phyloP scores from a whole-genome alignment of 2,797 vertebrate species.

The Anguilla marmorata region DNA sequence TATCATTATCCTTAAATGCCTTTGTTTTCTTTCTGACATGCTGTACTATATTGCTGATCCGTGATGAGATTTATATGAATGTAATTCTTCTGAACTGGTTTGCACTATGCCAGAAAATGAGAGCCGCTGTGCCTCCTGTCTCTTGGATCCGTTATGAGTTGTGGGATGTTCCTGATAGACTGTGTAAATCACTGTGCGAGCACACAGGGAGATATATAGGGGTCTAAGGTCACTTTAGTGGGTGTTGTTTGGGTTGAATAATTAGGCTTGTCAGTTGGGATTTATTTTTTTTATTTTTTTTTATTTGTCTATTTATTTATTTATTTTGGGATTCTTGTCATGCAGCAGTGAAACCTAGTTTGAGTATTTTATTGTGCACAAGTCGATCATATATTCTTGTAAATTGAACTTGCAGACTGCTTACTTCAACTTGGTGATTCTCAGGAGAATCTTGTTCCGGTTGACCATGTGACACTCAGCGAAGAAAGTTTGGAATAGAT shows the following conservation, averaged over 20 bases:
- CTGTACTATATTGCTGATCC: slow-evolving; percentile 1
- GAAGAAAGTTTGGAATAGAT: not conserved
- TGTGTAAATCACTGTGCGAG: slow-evolving; percentile 23
- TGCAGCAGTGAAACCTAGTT: not conserved
- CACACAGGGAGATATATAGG: slow-evolving; percentile 2
- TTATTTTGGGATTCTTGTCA: not conserved
- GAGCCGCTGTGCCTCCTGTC: not conserved
- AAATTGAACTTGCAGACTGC: too few species aligned
- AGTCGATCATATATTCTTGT: not conserved
- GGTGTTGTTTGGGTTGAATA: slow-evolving; percentile 32
- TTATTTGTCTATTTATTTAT: not conserved
- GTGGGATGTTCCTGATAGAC: slow-evolving; percentile 17
- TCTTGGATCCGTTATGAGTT: slow-evolving; percentile 14
- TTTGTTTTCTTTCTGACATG: slow-evolving; percentile 13
- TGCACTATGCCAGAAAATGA: not conserved
- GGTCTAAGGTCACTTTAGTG: slow-evolving; percentile 15
- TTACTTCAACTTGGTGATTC: not conserved
- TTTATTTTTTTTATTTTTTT: not conserved
- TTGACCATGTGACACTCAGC: not conserved
- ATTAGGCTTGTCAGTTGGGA: slow-evolving; percentile 17
- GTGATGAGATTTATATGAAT: slow-evolving; percentile 30
- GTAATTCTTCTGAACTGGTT: slow-evolving; percentile 18
- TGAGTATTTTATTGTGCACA: slow-evolving; percentile 11
- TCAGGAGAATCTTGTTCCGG: not conserved
- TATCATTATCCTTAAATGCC: not conserved